Evolutionary conservation across 2,113 vertebrate genomes (phyloP).

Genomic region (Sarotherodon lohbergeri): DNA sequence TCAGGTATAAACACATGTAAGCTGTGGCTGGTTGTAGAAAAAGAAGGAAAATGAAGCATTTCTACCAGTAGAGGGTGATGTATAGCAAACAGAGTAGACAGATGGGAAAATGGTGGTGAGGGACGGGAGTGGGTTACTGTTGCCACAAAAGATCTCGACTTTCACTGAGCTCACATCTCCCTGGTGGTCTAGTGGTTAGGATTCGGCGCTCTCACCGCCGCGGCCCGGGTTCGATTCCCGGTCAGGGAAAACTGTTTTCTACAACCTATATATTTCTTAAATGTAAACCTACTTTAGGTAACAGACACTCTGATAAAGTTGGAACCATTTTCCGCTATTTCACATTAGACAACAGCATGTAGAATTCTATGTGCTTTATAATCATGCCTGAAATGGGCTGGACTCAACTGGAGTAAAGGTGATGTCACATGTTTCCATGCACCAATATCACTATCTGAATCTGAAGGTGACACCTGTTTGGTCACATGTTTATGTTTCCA

Average conservation of each 20-base stretch:
- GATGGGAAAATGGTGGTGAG: neutral
- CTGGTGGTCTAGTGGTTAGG: conserved; percentile 56
- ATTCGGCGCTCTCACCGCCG: conserved; percentile 61
- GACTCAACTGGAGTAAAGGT: neutral
- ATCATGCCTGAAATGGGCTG: neutral
- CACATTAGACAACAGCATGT: neutral
- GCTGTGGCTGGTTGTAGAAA: neutral
- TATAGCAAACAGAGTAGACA: neutral
- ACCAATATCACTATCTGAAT: neutral
- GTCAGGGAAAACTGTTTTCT: conserved; percentile 19
- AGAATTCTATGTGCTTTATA: neutral
- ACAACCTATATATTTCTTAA: neutral
- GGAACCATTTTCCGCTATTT: neutral
- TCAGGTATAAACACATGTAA: neutral
- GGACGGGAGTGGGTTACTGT: neutral
- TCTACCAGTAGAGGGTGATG: conserved; percentile 21
- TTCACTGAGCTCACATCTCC: rapidly evolving
- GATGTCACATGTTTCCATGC: neutral
- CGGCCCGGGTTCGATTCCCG: conserved; percentile 59
- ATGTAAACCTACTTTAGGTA: neutral
- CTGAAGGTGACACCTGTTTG: neutral
- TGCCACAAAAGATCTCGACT: neutral
- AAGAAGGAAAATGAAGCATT: neutral
- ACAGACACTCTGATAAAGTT: neutral
- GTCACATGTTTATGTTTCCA: neutral